Base-by-base conservation (phyloP, 2,113 vertebrate species). In the Emydura subglobosa region DNA sequence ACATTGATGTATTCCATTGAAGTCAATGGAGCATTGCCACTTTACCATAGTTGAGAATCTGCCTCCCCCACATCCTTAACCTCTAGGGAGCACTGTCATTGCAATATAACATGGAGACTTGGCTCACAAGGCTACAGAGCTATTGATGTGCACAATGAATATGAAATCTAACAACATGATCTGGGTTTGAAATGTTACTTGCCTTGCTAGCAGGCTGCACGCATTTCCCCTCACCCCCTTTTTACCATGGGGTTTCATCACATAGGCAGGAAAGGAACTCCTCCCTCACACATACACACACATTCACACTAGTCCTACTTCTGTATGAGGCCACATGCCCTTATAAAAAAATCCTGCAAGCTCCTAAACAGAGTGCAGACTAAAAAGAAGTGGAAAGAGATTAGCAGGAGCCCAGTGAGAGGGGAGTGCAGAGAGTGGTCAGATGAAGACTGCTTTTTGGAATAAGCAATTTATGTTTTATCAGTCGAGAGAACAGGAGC, bases 401-500 rank as follows among this genome's bases (percentile, higher is more conserved):
- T 96, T 94, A 97, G 81, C 88, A 85, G 87, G 31, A 85, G 21
- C 49, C 72, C 94, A 95, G 88, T 76, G 89, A 89, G 68, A 95
- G 82, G 2, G 8, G 42, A 93, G 59, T 94, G 83, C 80, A 59
- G 90, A 55, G 3, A 31, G 92, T 87, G 92, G 88, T 88, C 91
- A 97, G 96, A 95, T 94, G 89, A 95, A 91, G 90, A 61, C 93
- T 96, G 96, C 91, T 96, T 86, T 89, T 82, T 91, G 85, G 97
- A 92, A 97, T 97, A 96, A 98, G 95, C 92, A 97, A 97, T 97
- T 96, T 96, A 90, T 91, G 88, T 97, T 92, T 97, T 97, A 97
- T 97, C 96, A 81, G 87, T 49, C 82, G 90, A 88, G 88, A 92
- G 95, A 96, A 91, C 95, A 93, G 94, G 54, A 93, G 78, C 80